A percentile compares a stretch with the other conserved stretches of the same genome.
These are phyloP conservation scores for Gryllus longicercus DNA, from an alignment of 2,888 invertebrate species.

Conservation along the genomic window DNA sequence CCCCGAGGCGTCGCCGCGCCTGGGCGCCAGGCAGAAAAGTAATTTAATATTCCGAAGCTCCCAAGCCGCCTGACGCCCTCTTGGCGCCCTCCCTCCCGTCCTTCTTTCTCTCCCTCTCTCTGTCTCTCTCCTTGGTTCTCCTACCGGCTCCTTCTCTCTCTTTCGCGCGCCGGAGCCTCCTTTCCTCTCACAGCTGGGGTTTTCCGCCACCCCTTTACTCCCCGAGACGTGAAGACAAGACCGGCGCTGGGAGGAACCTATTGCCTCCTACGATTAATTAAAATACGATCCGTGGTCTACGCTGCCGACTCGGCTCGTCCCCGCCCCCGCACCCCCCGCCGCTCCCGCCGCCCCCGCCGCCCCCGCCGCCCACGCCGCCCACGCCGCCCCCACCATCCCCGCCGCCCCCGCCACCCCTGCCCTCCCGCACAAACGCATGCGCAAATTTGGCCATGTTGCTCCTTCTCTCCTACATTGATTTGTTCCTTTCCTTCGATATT, in stretches of 20 bases:
- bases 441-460: conserved; percentile 17
- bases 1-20: neutral
- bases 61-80: conserved; percentile 1
- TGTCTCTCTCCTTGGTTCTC: neutral
- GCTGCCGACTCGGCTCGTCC: neutral
- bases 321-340: no score
- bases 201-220: neutral
- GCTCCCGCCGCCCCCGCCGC: no score
- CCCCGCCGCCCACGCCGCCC: no score
- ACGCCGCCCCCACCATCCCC: no score
- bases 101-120: neutral
- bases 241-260: neutral
- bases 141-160: neutral
- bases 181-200: neutral
- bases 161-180: neutral
- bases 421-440: neutral
- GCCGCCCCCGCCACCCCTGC: neutral
- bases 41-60: conserved; percentile 17
- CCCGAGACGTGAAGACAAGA: conserved; percentile 11
- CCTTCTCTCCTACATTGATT: conserved; percentile 7
- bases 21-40: neutral
- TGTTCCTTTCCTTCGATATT: conserved; percentile 17
- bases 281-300: conserved; percentile 1
- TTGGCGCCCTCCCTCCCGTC: neutral
- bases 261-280: neutral